These are phyloP conservation scores for Myanophis thanlyinensis DNA, from an alignment of 2,113 vertebrate species.

Conservation along the genomic window DNA sequence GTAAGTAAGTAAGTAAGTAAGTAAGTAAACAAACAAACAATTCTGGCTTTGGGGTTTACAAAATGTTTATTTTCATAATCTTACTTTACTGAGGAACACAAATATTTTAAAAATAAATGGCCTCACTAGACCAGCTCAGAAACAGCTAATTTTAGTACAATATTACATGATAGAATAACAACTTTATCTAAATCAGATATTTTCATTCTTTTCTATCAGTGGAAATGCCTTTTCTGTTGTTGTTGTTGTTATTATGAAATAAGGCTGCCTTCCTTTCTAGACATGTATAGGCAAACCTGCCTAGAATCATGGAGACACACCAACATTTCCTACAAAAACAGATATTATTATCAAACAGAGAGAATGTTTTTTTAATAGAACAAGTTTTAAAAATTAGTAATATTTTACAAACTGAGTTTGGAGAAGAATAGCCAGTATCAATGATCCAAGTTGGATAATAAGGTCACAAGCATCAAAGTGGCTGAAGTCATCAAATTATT, in stretches of 20 bases:
- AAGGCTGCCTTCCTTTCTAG: not conserved
- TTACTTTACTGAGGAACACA: not conserved
- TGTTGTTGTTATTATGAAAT: not conserved
- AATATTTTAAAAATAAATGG: not conserved
- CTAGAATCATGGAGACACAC: not conserved
- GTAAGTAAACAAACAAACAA: too few relatives aligned
- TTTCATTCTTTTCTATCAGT: not conserved
- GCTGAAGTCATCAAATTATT: not conserved
- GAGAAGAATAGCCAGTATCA: not conserved
- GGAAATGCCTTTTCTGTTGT: not conserved
- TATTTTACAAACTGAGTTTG: not conserved
- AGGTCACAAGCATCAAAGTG: not conserved
- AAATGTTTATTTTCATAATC: slow-evolving; percentile 5
- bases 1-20: too few relatives aligned
- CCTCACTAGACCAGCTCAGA: not conserved
- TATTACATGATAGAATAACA: not conserved
- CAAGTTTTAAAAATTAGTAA: not conserved
- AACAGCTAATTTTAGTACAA: not conserved
- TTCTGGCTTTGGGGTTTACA: not conserved
- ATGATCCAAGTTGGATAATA: not conserved
- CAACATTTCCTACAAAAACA: not conserved
- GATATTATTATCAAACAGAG: not conserved
- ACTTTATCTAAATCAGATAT: not conserved
- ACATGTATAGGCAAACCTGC: not conserved
- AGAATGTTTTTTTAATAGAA: not conserved